A percentile compares a stretch with the other conserved stretches of the same genome.
These are phyloP conservation scores for Lordiphosa collinella DNA, from an alignment of 1,140 invertebrate genomes.

Conservation along the genomic window DNA sequence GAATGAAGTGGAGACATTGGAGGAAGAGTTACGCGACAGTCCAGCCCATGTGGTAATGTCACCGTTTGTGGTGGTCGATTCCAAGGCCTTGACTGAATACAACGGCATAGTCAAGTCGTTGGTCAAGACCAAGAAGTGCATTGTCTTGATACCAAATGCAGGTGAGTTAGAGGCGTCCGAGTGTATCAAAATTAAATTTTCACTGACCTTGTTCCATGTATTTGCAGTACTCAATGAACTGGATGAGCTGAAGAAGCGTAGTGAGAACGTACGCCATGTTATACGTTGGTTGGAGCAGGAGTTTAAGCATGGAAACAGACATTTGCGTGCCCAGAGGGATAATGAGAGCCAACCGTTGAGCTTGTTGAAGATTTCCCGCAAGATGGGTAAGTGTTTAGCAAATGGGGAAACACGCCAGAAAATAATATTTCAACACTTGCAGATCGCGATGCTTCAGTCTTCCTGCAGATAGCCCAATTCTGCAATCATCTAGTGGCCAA, in stretches of 20 bases:
- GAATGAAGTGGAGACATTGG: slow-evolving; percentile 86
- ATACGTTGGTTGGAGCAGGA: slow-evolving; percentile 95
- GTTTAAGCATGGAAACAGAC: slow-evolving; percentile 90
- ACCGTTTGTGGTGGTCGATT: slow-evolving; percentile 88
- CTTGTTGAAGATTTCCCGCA: slow-evolving; percentile 86
- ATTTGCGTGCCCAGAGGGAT: slow-evolving; percentile 88
- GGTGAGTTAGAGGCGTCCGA: slow-evolving; percentile 82
- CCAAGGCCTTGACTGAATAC: slow-evolving; percentile 85
- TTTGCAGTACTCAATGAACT: slow-evolving; percentile 89
- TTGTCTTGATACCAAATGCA: slow-evolving; percentile 88
- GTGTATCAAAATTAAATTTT: background rate
- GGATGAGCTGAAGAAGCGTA: slow-evolving; percentile 91
- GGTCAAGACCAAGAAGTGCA: slow-evolving; percentile 87
- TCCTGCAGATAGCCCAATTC: slow-evolving; percentile 76
- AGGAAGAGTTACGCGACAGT: slow-evolving; percentile 79
- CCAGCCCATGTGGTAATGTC: slow-evolving; percentile 81
- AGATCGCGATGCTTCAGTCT: slow-evolving; percentile 77
- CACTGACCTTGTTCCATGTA: background rate
- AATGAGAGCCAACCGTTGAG: slow-evolving; percentile 88
- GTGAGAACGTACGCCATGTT: slow-evolving; percentile 89
- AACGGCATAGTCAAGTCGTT: slow-evolving; percentile 89
- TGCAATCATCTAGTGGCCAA: slow-evolving; percentile 78
- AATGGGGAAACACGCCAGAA: background rate
- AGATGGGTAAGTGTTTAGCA: slow-evolving; percentile 69
- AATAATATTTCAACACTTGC: slow-evolving; percentile 1